These are phyloP conservation scores for Synanthedon myopaeformis DNA, from an alignment of 2,888 invertebrate species.

Conservation along the genomic window DNA sequence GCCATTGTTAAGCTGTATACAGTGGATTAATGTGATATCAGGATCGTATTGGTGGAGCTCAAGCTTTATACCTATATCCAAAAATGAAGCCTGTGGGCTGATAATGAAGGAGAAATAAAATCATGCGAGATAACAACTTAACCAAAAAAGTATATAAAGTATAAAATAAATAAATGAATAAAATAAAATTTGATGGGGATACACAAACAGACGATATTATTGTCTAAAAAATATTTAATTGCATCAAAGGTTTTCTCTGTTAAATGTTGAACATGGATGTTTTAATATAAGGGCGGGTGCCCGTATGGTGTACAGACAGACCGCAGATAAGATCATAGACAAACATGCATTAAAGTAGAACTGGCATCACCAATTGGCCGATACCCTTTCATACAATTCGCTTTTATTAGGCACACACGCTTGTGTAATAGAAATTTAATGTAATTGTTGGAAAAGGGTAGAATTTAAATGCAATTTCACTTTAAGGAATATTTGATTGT, in stretches of 20 bases:
- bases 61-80: no score
- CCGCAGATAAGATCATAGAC: slow-evolving; percentile 62
- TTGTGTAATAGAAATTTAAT: slow-evolving; percentile 54
- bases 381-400: slow-evolving; percentile 51
- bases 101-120: no score
- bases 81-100: no score
- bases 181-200: no score
- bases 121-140: no score
- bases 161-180: no score
- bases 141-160: no score
- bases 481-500: neutral
- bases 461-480: slow-evolving; percentile 23
- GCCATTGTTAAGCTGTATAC: no score
- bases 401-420: slow-evolving; percentile 31
- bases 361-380: slow-evolving; percentile 33
- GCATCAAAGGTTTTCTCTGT: slow-evolving; percentile 12
- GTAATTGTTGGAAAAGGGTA: slow-evolving; percentile 35
- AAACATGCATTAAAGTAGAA: slow-evolving; percentile 46
- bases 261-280: slow-evolving; percentile 31
- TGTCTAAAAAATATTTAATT: no score
- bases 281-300: slow-evolving; percentile 55
- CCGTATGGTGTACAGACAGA: slow-evolving; percentile 40
- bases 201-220: no score
- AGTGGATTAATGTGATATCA: no score
- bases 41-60: no score